Base-by-base conservation (phyloP, 64 coral and sea anemone genomes). In the Actinia tenebrosa region DNA sequence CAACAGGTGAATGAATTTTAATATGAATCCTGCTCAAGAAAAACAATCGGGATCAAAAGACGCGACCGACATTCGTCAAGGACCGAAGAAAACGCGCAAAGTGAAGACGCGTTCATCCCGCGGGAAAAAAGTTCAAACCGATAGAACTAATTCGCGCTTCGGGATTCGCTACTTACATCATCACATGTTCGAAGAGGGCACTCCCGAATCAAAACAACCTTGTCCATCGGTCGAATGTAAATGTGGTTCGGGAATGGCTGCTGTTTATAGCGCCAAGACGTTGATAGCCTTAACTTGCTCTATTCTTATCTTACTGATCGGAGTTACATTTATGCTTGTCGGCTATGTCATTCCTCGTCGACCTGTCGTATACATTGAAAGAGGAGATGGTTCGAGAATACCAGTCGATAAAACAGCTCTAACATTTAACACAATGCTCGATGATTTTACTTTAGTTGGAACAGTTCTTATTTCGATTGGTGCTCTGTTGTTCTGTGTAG, bases 101-200 rank as follows among this genome's bases (percentile, higher is more conserved):
- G 84, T 87, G 44, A 91, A 88, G 27, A 71, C 91, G 53, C 91
- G 94, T 23, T 90, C 88, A 55, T 61, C 83, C 83, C 83, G 83
- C 83, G 80, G 80, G 80, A 83, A 83, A 83, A 91, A 84, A 87
- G 87, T 60, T 55, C 89, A 84, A 92, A 81, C 44, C n/a, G 43
- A 89, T 23, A 87, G 87, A 58, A 86, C 85, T 78, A 72, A 91
- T 18, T 95, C 90, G 77, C 86, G 94, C 69, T 97, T 97, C 89
- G 94, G 94, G 86, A 97, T 92, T 86, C 94, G 94, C 26, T 97
- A 97, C 61, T 68, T 97, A 9, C 94, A 97, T 88, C 92, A 97
- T 97, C 94, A 97, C 45, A 97, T 97, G 94, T 97, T 97, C 64
- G 78, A 83, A 3, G 89, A 92, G 84, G 88, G 68, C 84, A 86